Conservation (phyloP, 2,797 vertebrate genomes). For the Pteropus rufus region DNA sequence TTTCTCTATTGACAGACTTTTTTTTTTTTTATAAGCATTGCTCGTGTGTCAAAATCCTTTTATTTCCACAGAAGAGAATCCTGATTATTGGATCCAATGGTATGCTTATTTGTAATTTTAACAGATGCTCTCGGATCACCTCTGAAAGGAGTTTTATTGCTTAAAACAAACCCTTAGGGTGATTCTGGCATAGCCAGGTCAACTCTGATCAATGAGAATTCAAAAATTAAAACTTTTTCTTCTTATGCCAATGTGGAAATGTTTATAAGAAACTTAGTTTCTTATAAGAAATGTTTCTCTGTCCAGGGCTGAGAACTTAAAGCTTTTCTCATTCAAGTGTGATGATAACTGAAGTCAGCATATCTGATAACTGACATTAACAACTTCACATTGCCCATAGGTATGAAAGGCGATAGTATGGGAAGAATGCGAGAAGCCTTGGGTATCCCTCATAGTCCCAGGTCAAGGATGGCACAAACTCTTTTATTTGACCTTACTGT, state of each 20-base stretch:
- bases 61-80: not conserved
- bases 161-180: not conserved
- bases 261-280: not conserved
- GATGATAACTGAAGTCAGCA: not conserved
- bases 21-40: not conserved
- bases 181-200: not conserved
- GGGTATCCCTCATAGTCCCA: not conserved
- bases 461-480: not conserved
- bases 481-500: not conserved
- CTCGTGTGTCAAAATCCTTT: not conserved
- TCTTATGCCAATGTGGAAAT: not conserved
- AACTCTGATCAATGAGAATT: not conserved
- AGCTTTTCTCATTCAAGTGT: not conserved
- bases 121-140: not conserved
- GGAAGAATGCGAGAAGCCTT: not conserved
- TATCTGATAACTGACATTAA: not conserved
- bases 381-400: not conserved
- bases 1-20: not conserved
- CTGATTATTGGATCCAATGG: not conserved
- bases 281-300: not conserved
- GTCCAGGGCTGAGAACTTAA: not conserved
- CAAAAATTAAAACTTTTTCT: not conserved
- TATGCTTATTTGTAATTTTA: not conserved
- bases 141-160: not conserved
- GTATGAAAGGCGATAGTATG: too few species aligned